These are phyloP conservation scores for Hipposideros larvatus DNA, from an alignment of 2,797 vertebrate genomes.

Conservation along the genomic window DNA sequence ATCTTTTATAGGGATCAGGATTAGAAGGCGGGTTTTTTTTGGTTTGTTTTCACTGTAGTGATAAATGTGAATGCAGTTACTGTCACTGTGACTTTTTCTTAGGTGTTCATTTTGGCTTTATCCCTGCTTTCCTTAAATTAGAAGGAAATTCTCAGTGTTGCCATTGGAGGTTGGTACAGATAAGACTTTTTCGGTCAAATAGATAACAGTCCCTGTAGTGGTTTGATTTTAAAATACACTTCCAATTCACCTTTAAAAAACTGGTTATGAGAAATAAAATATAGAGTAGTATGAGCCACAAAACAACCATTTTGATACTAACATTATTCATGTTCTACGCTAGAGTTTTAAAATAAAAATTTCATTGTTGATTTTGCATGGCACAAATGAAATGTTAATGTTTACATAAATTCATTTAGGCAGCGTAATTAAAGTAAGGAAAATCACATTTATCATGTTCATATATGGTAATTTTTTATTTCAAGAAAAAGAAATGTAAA, in stretches of 20 bases:
- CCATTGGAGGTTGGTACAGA: not conserved
- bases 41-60: slow-evolving; percentile 44
- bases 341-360: slow-evolving; percentile 2
- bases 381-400: not conserved
- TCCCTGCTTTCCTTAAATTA: slow-evolving; percentile 10
- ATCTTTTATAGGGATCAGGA: slow-evolving; percentile 62
- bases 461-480: slow-evolving; percentile 40
- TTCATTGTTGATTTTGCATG: not conserved
- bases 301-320: slow-evolving; percentile 32
- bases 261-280: not conserved
- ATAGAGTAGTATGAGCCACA: not conserved
- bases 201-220: not conserved
- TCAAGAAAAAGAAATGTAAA: slow-evolving; percentile 55
- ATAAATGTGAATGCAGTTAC: slow-evolving; percentile 57
- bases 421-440: slow-evolving; percentile 30
- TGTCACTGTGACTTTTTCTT: slow-evolving; percentile 33
- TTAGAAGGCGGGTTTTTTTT: not conserved
- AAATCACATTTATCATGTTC: slow-evolving; percentile 48
- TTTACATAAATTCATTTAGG: slow-evolving; percentile 55
- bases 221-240: slow-evolving; percentile 33
- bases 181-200: not conserved
- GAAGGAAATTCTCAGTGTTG: slow-evolving; percentile 15
- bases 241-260: slow-evolving; percentile 54
- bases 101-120: slow-evolving; percentile 28
- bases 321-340: not conserved